Conservation (phyloP, 2,888 invertebrate genomes). For the Subacronicta megacephala region DNA sequence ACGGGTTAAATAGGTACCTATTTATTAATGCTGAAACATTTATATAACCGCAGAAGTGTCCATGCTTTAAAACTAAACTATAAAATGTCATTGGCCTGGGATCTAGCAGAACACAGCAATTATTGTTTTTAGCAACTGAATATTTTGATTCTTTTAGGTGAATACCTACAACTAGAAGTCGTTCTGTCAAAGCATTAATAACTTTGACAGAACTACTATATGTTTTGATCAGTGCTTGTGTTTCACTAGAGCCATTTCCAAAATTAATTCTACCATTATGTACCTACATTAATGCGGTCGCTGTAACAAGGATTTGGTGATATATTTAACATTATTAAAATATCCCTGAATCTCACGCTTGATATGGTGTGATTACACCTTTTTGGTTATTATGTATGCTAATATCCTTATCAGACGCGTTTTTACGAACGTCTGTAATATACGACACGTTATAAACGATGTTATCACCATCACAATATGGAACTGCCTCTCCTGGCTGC, state of each 20-base stretch:
- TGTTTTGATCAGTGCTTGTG: slow-evolving; percentile 23
- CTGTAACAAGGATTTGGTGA: slow-evolving; percentile 77
- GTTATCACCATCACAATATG: slow-evolving; percentile 41
- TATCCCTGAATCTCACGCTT: slow-evolving; percentile 60
- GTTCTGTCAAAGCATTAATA: slow-evolving; percentile 1
- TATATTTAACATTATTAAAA: slow-evolving; percentile 64
- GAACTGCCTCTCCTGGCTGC: slow-evolving; percentile 43
- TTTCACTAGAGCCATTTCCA: slow-evolving; percentile 50
- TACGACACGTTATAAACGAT: slow-evolving; percentile 25
- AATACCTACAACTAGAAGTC: slow-evolving; percentile 7
- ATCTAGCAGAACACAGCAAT: slow-evolving; percentile 41
- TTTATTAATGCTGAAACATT: slow-evolving; percentile 72
- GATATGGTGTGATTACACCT: slow-evolving; percentile 53
- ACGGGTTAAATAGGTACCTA: slow-evolving; percentile 67
- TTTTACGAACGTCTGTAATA: slow-evolving; percentile 32
- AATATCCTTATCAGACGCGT: slow-evolving; percentile 44
- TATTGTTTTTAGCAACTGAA: background rate
- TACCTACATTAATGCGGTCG: slow-evolving; percentile 69
- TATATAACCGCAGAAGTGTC: slow-evolving; percentile 58
- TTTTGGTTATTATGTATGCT: slow-evolving; percentile 53
- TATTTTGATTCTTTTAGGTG: background rate
- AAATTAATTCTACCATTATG: slow-evolving; percentile 70
- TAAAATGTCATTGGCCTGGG: slow-evolving; percentile 53
- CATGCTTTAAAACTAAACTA: slow-evolving; percentile 76
- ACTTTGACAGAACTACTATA: slow-evolving; percentile 2